phyloP scores from a whole-genome alignment of 2,113 vertebrate genomes.

The Onychostruthus taczanowskii region DNA sequence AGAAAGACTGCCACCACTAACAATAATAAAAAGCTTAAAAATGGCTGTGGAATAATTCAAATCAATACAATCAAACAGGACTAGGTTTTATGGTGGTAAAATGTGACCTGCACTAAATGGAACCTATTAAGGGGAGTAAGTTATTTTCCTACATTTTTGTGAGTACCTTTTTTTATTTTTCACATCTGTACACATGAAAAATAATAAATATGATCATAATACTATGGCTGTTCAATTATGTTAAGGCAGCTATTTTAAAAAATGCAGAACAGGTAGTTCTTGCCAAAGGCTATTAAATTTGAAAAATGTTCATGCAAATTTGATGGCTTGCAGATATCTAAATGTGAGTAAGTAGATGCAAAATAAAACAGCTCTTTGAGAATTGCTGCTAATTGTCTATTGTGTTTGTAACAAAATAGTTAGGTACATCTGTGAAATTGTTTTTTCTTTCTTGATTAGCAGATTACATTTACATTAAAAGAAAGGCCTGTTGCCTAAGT shows the following conservation, averaged over 20 bases:
- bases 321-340: neutral
- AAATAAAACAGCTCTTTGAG: neutral
- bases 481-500: neutral
- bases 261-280: slow-evolving; percentile 11
- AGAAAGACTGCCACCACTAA: neutral
- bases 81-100: slow-evolving; percentile 1
- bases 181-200: neutral
- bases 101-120: slow-evolving; percentile 10
- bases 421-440: neutral
- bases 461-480: neutral
- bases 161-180: neutral
- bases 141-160: neutral
- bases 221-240: neutral
- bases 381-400: slow-evolving; percentile 23
- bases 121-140: neutral
- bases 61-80: neutral
- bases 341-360: neutral
- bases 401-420: neutral
- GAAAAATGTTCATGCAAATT: neutral
- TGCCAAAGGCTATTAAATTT: slow-evolving; percentile 19
- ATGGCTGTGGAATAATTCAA: slow-evolving; percentile 54
- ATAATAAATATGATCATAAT: neutral
- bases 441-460: neutral
- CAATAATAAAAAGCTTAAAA: slow-evolving; percentile 58
- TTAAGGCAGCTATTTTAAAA: neutral